Percentiles rank a stretch among this genome's conserved stretches.
Evolutionary conservation across 2,113 vertebrate genomes (phyloP).

Genomic region (Heterotilapia buettikoferi): DNA sequence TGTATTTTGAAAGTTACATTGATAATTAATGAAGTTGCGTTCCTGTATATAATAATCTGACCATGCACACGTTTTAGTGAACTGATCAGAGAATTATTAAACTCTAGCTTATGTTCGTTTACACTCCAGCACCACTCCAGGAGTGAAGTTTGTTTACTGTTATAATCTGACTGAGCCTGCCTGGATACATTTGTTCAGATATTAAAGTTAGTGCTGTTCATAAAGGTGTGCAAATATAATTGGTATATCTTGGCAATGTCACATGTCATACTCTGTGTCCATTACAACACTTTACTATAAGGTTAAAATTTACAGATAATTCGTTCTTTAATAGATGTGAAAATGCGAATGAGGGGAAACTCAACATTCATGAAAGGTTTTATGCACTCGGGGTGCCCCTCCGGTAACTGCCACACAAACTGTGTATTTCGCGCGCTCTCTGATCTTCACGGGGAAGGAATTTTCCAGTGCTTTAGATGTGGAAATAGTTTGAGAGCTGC

Average conservation of each 20-base stretch:
- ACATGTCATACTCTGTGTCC: background rate
- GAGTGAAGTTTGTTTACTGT: background rate
- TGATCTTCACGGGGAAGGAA: background rate
- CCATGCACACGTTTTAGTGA: background rate
- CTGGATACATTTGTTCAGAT: background rate
- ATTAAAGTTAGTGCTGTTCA: background rate
- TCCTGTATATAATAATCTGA: background rate
- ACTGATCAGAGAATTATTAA: background rate
- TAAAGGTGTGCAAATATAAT: background rate
- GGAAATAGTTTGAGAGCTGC: background rate
- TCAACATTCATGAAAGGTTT: background rate
- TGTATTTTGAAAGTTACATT: background rate
- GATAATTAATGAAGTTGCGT: background rate
- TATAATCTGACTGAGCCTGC: background rate
- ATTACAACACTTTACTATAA: background rate
- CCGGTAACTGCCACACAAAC: background rate
- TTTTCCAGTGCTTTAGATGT: background rate
- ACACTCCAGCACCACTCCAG: background rate
- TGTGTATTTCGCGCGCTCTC: fast-evolving
- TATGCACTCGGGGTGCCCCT: background rate
- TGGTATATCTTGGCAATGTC: background rate
- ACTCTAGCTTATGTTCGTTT: background rate
- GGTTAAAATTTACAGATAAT: background rate
- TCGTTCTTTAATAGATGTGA: background rate
- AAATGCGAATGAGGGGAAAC: background rate